Conservation (phyloP, 1,140 invertebrate genomes). For the Leptinotarsa undecemlineata region DNA sequence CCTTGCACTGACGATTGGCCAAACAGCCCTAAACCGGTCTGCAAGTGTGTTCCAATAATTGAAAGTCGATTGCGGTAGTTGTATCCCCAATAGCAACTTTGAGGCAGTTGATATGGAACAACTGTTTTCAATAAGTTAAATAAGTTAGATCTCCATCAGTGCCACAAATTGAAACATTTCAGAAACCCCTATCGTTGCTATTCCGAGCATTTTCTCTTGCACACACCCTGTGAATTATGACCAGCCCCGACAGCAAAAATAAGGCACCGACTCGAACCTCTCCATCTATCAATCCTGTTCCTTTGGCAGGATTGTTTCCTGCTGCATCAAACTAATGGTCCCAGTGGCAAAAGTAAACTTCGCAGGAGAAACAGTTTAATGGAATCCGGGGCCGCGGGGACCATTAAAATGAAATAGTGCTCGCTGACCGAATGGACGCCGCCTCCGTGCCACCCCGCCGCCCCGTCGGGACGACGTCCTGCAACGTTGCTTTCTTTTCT, state of each 20-base stretch:
- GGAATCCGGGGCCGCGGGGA: slow-evolving; percentile 56
- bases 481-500: slow-evolving; percentile 16
- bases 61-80: too few relatives aligned
- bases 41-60: too few relatives aligned
- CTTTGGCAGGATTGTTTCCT: slow-evolving; percentile 53
- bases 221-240: background rate
- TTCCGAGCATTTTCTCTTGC: background rate
- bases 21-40: too few relatives aligned
- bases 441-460: slow-evolving; percentile 21
- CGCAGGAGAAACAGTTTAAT: slow-evolving; percentile 57
- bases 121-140: too few relatives aligned
- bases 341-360: slow-evolving; percentile 55
- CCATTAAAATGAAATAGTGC: slow-evolving; percentile 59
- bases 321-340: slow-evolving; percentile 56
- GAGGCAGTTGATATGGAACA: too few relatives aligned
- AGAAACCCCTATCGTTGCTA: background rate
- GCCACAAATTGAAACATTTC: too few relatives aligned
- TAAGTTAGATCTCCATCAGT: too few relatives aligned
- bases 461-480: slow-evolving; percentile 5
- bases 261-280: slow-evolving; percentile 30
- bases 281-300: slow-evolving; percentile 53
- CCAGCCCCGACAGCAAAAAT: background rate
- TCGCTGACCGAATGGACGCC: slow-evolving; percentile 46
- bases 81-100: too few relatives aligned
- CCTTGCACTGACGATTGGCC: too few relatives aligned